Evolutionary conservation across 2,113 vertebrate genomes (phyloP).

Genomic region (Aplodontia rufa): DNA sequence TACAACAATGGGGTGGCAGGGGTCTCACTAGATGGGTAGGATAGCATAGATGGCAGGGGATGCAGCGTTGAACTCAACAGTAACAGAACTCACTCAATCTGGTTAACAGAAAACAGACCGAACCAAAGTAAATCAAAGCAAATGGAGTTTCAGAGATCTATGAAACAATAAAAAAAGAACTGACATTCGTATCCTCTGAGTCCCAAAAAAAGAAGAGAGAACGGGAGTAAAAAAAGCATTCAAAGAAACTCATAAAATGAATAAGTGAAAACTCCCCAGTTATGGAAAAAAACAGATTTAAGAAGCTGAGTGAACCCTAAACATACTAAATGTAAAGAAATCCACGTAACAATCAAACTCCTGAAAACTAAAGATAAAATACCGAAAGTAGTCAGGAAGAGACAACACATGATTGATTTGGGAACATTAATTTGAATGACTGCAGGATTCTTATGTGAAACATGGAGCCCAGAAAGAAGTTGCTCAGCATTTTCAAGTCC

Average conservation of each 20-base stretch:
- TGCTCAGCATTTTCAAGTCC: background rate
- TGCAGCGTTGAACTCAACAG: background rate
- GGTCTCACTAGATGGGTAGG: background rate
- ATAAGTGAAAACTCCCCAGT: background rate
- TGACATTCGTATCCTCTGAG: background rate
- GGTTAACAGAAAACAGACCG: background rate
- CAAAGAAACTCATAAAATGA: slow-evolving; percentile 3
- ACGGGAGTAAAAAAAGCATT: background rate
- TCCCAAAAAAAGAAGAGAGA: background rate
- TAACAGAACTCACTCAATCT: background rate
- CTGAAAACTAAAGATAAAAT: background rate
- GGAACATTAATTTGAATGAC: background rate
- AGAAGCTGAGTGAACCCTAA: background rate
- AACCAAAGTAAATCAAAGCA: background rate
- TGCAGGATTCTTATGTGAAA: background rate
- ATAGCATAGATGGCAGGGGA: background rate
- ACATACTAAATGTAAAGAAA: background rate
- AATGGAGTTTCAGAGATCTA: background rate
- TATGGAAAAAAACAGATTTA: background rate
- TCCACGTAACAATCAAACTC: background rate
- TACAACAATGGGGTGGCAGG: background rate
- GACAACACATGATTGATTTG: background rate
- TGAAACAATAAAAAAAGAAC: background rate
- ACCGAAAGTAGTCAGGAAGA: background rate
- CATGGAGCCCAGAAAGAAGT: background rate